Conservation (phyloP, 2,113 vertebrate species). For the Sitta europaea region DNA sequence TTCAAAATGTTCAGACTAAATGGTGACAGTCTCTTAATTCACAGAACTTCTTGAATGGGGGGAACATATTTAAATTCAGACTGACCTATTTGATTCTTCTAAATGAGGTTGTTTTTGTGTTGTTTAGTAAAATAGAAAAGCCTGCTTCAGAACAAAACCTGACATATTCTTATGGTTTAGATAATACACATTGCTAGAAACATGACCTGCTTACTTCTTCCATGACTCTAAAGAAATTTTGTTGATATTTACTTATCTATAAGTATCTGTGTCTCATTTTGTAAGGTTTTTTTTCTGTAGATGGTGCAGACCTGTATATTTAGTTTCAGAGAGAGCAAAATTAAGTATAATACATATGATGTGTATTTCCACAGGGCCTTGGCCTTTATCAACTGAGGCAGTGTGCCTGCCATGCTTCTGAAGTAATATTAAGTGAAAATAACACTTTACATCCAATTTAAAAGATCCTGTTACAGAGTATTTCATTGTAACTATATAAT, state of each 20-base stretch:
- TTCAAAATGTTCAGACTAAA: neutral
- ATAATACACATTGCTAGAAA: neutral
- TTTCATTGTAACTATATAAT: neutral
- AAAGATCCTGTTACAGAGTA: neutral
- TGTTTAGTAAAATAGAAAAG: neutral
- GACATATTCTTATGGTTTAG: neutral
- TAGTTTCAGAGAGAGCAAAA: neutral
- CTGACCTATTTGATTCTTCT: neutral
- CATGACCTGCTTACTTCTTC: neutral
- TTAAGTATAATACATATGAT: neutral
- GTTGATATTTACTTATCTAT: neutral
- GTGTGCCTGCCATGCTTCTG: neutral
- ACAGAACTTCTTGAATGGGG: neutral
- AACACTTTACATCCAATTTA: neutral
- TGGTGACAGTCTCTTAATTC: neutral
- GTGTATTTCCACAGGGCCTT: neutral
- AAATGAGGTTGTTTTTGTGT: neutral
- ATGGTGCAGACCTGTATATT: neutral
- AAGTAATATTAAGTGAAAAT: neutral
- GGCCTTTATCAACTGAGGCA: neutral
- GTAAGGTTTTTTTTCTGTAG: neutral
- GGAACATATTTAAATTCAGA: neutral
- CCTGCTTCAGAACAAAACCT: neutral
- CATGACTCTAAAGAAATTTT: neutral
- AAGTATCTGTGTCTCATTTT: neutral